Evolutionary conservation across 2,888 invertebrate genomes (phyloP).

Genomic region (Melolontha melolontha): DNA sequence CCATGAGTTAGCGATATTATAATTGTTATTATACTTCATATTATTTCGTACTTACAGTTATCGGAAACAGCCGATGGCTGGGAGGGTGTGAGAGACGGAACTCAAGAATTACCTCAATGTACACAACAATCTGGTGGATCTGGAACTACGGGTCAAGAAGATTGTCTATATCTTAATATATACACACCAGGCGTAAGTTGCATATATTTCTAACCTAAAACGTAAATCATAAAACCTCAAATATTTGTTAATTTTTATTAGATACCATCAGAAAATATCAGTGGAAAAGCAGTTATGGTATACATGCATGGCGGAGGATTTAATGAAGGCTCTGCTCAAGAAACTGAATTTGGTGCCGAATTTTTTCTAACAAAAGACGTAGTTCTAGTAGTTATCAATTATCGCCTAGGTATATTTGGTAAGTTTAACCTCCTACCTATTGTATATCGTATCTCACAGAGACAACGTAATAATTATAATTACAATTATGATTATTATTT

Average conservation of each 20-base stretch:
- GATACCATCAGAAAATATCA: constrained; percentile 50
- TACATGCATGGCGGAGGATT: constrained; percentile 82
- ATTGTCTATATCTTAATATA: constrained; percentile 56
- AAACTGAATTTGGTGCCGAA: constrained; percentile 77
- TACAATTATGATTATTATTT: too few species aligned
- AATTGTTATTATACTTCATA: too few species aligned
- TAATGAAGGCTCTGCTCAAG: constrained; percentile 78
- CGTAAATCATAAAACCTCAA: background rate
- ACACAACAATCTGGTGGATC: constrained; percentile 73
- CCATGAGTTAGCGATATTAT: too few species aligned
- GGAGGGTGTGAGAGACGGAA: constrained; percentile 74
- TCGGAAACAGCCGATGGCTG: constrained; percentile 75
- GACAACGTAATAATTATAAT: background rate
- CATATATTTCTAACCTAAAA: background rate
- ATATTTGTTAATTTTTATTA: background rate
- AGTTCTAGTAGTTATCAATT: constrained; percentile 66
- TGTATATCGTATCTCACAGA: background rate
- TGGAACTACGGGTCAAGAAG: constrained; percentile 41
- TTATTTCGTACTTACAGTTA: constrained; percentile 63
- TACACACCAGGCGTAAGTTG: constrained; percentile 67
- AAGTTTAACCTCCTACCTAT: background rate
- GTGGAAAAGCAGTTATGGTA: constrained; percentile 76
- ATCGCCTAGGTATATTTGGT: constrained; percentile 48
- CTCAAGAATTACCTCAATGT: constrained; percentile 76
- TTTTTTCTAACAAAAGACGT: constrained; percentile 78